Conservation (phyloP, 2,888 invertebrate genomes). For the Rhorus exstirpatorius region DNA sequence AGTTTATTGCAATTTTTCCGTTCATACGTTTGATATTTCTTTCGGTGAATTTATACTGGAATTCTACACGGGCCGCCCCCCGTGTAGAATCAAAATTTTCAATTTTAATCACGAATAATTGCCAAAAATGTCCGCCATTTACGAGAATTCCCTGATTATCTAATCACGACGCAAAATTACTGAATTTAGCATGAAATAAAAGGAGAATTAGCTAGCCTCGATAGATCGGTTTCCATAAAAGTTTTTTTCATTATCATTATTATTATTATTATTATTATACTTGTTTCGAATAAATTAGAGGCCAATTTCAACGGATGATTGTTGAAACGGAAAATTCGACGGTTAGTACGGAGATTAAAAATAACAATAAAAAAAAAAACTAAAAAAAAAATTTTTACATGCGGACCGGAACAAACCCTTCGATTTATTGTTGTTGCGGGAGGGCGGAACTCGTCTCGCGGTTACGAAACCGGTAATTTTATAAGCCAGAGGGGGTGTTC, state of each 20-base stretch:
- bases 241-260: neutral
- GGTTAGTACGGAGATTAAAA: slow-evolving; percentile 12
- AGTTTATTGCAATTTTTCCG: too few species aligned
- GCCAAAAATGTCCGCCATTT: too few species aligned
- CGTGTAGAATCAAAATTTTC: too few species aligned
- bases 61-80: too few species aligned
- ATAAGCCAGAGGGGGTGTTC: slow-evolving; percentile 51
- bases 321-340: slow-evolving; percentile 23
- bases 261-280: neutral
- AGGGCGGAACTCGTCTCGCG: slow-evolving; percentile 59
- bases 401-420: slow-evolving; percentile 60
- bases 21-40: too few species aligned
- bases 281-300: slow-evolving; percentile 1
- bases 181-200: too few species aligned
- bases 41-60: too few species aligned
- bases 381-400: slow-evolving; percentile 26
- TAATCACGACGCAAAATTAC: too few species aligned
- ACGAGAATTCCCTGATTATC: too few species aligned
- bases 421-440: slow-evolving; percentile 64
- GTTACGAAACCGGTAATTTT: slow-evolving; percentile 65
- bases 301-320: slow-evolving; percentile 10
- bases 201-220: too few species aligned
- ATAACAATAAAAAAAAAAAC: neutral
- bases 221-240: neutral
- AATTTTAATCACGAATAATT: too few species aligned